Conservation (phyloP, 2,888 invertebrate species). For the Orthosia incerta region DNA sequence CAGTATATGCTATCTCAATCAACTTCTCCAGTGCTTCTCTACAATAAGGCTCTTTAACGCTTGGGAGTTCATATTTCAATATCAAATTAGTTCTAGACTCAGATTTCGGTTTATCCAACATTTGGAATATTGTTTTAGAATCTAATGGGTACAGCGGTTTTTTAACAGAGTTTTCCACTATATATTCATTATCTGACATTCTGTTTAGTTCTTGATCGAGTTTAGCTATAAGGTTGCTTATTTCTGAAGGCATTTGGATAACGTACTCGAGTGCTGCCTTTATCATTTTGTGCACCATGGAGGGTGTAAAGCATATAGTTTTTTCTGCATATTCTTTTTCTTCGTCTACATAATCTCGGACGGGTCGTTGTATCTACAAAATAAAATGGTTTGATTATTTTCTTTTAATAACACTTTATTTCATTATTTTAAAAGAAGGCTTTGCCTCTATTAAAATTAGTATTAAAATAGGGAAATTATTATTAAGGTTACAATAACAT, state of each 20-base stretch:
- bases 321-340: constrained; percentile 26
- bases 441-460: background rate
- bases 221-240: constrained; percentile 35
- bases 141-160: constrained; percentile 48
- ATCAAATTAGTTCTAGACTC: constrained; percentile 57
- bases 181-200: constrained; percentile 5
- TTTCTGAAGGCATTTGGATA: constrained; percentile 43
- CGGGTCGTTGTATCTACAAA: constrained; percentile 32
- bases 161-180: constrained; percentile 21
- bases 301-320: constrained; percentile 49
- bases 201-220: constrained; percentile 44
- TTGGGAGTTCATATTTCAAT: constrained; percentile 68
- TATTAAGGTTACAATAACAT: no score
- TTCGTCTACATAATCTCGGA: constrained; percentile 16
- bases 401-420: background rate
- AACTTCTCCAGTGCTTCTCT: constrained; percentile 67
- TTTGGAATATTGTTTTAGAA: constrained; percentile 41
- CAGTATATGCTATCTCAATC: constrained; percentile 66
- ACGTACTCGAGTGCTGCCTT: constrained; percentile 53
- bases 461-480: background rate
- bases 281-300: constrained; percentile 45
- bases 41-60: constrained; percentile 62
- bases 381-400: constrained; percentile 2
- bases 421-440: background rate
- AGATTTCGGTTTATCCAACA: constrained; percentile 28